A percentile compares a stretch with the other conserved stretches of the same genome.
Conservation (phyloP, 2,113 vertebrate genomes). For the Felis chaus region DNA sequence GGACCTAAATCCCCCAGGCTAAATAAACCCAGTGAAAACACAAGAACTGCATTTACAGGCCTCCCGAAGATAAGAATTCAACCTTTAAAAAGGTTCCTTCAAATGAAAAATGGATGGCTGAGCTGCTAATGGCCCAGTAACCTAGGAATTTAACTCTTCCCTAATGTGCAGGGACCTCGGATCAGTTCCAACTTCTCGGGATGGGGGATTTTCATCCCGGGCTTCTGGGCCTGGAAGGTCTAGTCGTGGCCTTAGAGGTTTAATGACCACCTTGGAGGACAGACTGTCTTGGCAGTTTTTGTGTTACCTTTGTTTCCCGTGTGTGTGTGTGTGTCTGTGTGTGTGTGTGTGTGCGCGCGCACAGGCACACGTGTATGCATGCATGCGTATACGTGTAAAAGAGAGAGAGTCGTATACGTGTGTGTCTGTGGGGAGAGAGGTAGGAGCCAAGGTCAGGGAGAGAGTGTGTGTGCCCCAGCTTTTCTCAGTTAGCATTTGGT, state of each 20-base stretch:
- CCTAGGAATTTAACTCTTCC: constrained; percentile 80
- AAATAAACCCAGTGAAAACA: constrained; percentile 87
- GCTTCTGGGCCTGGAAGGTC: background rate
- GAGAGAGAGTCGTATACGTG: background rate
- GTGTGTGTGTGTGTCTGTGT: no score
- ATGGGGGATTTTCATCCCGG: background rate
- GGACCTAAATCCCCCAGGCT: constrained; percentile 82
- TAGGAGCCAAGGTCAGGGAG: background rate
- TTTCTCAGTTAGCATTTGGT: background rate
- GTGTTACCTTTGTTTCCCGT: background rate
- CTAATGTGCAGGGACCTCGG: background rate
- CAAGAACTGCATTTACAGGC: constrained; percentile 84
- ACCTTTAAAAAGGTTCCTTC: constrained; percentile 83
- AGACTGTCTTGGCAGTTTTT: background rate
- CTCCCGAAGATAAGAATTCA: constrained; percentile 84
- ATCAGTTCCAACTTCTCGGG: background rate
- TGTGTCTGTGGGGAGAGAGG: background rate
- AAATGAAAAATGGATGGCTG: constrained; percentile 85
- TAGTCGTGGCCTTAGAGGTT: background rate
- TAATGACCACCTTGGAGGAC: background rate
- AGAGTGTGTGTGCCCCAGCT: background rate
- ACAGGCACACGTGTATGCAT: no score
- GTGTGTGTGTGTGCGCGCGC: background rate
- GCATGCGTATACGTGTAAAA: background rate
- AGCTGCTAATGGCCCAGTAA: constrained; percentile 82